phyloP scores from a whole-genome alignment of 2,888 invertebrate species.

The Poecilobothrus nobilitatus region DNA sequence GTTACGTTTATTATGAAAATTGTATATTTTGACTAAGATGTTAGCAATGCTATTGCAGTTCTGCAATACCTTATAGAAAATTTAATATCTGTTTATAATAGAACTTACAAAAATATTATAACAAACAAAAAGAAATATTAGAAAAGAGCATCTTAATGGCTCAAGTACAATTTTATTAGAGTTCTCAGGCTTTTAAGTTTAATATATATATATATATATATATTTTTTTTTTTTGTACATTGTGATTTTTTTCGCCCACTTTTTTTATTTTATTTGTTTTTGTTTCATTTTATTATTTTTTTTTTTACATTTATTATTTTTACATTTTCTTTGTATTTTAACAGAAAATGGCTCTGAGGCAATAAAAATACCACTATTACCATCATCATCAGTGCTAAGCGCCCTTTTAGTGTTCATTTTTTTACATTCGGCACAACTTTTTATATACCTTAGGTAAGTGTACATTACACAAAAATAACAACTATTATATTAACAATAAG shows the following conservation, averaged over 20 bases:
- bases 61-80: no score
- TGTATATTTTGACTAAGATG: no score
- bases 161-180: background rate
- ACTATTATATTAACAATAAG: background rate
- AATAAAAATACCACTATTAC: slow-evolving; percentile 3
- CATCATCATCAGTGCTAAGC: background rate
- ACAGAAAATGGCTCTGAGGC: slow-evolving; percentile 2
- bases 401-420: background rate
- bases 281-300: background rate
- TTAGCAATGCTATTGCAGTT: no score
- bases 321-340: background rate
- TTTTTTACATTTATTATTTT: background rate
- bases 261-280: background rate
- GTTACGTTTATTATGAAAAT: no score
- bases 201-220: background rate
- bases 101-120: no score
- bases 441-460: background rate
- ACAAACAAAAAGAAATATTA: background rate
- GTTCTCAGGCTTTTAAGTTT: background rate
- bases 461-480: background rate
- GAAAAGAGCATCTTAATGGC: background rate
- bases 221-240: background rate
- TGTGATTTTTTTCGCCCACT: background rate
- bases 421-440: slow-evolving; percentile 1
- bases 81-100: no score